These are phyloP conservation scores for Acromyrmex charruanus DNA, from an alignment of 1,140 invertebrate genomes.

Conservation along the genomic window DNA sequence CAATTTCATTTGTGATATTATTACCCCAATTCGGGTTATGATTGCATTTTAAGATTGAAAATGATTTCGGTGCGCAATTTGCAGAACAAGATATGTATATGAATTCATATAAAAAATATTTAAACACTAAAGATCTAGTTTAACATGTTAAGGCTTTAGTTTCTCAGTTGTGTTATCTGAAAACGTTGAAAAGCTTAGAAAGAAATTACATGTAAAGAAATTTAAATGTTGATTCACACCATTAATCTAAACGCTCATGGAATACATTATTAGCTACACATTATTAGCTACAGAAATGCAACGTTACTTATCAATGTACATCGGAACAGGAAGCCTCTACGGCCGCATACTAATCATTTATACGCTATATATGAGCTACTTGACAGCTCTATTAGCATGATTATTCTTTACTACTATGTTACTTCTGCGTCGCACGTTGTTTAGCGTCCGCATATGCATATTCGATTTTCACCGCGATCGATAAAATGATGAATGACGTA, in stretches of 20 bases:
- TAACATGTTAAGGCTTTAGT: too few species aligned
- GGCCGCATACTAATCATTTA: conserved; percentile 25
- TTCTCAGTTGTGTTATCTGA: too few species aligned
- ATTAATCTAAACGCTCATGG: conserved; percentile 14
- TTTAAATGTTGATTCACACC: conserved; percentile 25
- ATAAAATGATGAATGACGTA: neutral
- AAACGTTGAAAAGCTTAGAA: neutral
- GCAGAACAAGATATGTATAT: too few species aligned
- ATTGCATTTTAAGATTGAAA: too few species aligned
- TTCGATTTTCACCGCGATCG: conserved; percentile 8
- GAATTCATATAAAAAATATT: too few species aligned
- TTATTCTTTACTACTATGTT: conserved; percentile 21
- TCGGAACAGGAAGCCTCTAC: conserved; percentile 27
- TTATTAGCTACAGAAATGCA: conserved; percentile 30
- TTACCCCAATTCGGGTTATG: too few species aligned
- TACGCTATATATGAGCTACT: conserved; percentile 13
- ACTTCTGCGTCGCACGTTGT: conserved; percentile 2
- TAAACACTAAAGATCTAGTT: too few species aligned
- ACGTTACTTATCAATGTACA: conserved; percentile 24
- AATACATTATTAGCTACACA: neutral
- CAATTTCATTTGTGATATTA: too few species aligned
- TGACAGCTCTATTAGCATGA: conserved; percentile 48
- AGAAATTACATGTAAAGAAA: neutral
- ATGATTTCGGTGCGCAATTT: too few species aligned
- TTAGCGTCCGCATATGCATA: neutral